These are phyloP conservation scores for Drosophila colorata DNA, from an alignment of 2,888 invertebrate genomes.

Conservation along the genomic window DNA sequence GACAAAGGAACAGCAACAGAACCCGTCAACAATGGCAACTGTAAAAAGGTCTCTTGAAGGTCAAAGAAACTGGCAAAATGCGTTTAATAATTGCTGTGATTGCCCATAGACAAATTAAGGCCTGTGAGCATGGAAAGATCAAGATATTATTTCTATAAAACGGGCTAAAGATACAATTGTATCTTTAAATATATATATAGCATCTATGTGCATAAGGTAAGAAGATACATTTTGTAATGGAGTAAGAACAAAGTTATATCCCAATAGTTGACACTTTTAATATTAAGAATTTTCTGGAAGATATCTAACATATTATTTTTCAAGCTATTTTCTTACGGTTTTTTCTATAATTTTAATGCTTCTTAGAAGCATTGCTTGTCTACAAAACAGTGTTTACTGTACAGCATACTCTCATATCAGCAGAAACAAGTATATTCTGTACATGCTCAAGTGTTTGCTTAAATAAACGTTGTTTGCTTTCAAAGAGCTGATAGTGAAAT, in stretches of 20 bases:
- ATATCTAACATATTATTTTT: no score
- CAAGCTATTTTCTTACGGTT: no score
- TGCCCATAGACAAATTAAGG: slow-evolving; percentile 36
- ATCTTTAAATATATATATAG: background rate
- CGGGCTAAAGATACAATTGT: slow-evolving; percentile 1
- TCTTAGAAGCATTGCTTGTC: no score
- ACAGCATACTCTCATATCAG: slow-evolving; percentile 8
- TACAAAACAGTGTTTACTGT: slow-evolving; percentile 2
- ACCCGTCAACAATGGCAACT: background rate
- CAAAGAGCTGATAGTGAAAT: slow-evolving; percentile 26
- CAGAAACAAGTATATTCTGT: slow-evolving; percentile 5
- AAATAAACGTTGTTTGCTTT: slow-evolving; percentile 34
- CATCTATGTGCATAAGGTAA: background rate
- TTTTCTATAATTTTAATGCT: no score
- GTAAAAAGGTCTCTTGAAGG: slow-evolving; percentile 50
- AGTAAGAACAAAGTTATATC: no score
- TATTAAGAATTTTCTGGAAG: no score
- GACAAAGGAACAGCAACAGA: slow-evolving; percentile 33
- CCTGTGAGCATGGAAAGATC: slow-evolving; percentile 4
- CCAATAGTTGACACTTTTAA: no score
- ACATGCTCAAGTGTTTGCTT: slow-evolving; percentile 21
- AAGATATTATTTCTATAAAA: slow-evolving; percentile 43
- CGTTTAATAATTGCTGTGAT: slow-evolving; percentile 25
- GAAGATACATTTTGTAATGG: no score
- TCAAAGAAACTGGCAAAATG: slow-evolving; percentile 54